Evolutionary conservation across 37 sponge, comb jelly and placozoan species (phyloP).

Genomic region (Geodia barretti): DNA sequence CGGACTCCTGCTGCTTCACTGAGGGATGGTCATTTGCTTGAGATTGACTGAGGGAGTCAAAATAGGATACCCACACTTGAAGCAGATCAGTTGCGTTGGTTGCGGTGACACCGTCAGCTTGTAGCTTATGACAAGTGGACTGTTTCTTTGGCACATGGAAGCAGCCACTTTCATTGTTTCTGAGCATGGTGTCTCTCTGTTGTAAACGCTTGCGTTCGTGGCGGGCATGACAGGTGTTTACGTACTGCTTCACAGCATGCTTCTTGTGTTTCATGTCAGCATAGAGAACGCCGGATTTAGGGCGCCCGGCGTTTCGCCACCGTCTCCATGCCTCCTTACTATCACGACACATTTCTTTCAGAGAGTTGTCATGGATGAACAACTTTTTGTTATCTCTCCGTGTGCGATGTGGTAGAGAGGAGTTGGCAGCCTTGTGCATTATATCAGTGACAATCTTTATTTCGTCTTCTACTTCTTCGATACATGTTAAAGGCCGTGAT

Average conservation of each 20-base stretch:
- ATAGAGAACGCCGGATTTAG: not conserved
- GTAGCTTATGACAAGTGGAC: not conserved
- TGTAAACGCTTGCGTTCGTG: constrained; percentile 2
- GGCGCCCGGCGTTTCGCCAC: not conserved
- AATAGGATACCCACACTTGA: constrained; percentile 3
- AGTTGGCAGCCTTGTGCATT: not conserved
- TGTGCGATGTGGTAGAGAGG: not conserved
- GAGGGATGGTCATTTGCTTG: not conserved
- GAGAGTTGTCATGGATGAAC: not conserved
- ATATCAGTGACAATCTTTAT: not conserved
- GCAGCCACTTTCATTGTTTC: not conserved
- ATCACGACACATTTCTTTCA: not conserved
- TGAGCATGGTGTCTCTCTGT: constrained; percentile 2
- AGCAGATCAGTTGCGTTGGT: not conserved
- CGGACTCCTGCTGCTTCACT: not conserved
- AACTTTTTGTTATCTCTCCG: not conserved
- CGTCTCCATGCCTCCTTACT: constrained; percentile 1
- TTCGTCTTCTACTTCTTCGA: not conserved
- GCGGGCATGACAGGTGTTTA: not conserved
- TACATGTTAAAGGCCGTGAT: not conserved
- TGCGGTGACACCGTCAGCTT: not conserved
- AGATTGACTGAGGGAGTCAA: not conserved
- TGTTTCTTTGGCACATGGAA: not conserved
- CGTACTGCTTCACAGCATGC: constrained; percentile 7
- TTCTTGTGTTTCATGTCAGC: not conserved